phyloP scores from a whole-genome alignment of 2,113 vertebrate genomes.

The Hemichromis elongatus region DNA sequence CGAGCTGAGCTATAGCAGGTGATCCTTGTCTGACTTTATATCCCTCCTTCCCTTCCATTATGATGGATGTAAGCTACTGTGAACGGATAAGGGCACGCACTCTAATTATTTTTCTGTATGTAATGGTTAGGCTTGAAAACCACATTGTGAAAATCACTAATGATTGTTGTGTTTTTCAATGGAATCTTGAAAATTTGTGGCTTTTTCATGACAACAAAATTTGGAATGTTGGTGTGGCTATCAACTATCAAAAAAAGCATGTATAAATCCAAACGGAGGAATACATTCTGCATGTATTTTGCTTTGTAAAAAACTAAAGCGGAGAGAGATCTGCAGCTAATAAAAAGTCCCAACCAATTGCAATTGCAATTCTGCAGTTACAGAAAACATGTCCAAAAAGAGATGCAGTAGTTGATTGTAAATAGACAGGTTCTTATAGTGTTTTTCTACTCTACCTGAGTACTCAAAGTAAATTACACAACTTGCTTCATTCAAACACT shows the following conservation, averaged over 20 bases:
- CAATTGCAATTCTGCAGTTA: neutral
- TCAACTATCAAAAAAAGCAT: neutral
- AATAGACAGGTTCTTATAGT: neutral
- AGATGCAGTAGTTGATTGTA: neutral
- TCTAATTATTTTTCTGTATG: neutral
- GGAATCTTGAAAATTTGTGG: neutral
- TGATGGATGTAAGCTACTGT: conserved; percentile 19
- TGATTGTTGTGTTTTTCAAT: neutral
- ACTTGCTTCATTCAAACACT: neutral
- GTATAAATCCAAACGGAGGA: neutral
- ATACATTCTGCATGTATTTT: too few species aligned
- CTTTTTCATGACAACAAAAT: neutral
- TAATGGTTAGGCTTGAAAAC: neutral
- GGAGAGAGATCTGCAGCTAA: neutral
- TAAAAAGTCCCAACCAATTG: neutral
- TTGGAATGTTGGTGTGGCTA: neutral
- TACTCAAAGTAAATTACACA: neutral
- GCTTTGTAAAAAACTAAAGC: neutral
- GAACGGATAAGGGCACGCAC: neutral
- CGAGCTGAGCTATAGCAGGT: conserved; percentile 54
- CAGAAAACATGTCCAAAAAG: neutral
- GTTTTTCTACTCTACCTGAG: neutral
- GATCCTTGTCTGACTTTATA: conserved; percentile 27
- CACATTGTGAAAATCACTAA: neutral
- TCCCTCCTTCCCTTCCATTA: neutral